phyloP scores from a whole-genome alignment of 2,888 invertebrate species.

The Ganaspis brasiliensis region DNA sequence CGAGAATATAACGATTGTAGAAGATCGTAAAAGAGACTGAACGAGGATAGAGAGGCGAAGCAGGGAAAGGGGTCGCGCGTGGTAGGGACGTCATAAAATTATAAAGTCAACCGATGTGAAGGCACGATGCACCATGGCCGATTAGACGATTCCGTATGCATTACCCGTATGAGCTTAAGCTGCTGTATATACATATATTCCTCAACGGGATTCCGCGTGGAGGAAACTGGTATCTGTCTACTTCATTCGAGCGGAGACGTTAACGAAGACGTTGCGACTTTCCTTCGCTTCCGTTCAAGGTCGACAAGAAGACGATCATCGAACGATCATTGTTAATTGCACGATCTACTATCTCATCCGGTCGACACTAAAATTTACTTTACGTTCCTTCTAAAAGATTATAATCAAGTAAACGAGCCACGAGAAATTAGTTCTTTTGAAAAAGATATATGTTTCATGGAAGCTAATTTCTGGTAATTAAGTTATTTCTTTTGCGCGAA shows the following conservation, averaged over 20 bases:
- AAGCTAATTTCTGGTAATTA: conserved; percentile 6
- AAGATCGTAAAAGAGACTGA: conserved; percentile 69
- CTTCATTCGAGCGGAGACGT: conserved; percentile 22
- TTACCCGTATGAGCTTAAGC: conserved; percentile 62
- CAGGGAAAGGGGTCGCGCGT: conserved; percentile 46
- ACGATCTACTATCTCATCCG: conserved; percentile 51
- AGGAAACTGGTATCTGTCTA: conserved; percentile 31
- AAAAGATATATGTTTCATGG: background rate
- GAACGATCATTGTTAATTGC: conserved; percentile 56
- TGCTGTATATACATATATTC: conserved; percentile 40
- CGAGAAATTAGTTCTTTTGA: conserved; percentile 10
- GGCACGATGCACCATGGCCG: conserved; percentile 65
- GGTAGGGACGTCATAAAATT: conserved; percentile 71
- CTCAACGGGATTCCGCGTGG: conserved; percentile 52
- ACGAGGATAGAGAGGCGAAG: conserved; percentile 54
- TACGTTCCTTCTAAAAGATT: conserved; percentile 48
- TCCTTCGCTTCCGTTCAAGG: conserved; percentile 45
- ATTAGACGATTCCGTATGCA: conserved; percentile 74
- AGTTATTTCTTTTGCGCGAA: background rate
- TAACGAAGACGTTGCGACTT: conserved; percentile 54
- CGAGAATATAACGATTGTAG: conserved; percentile 64
- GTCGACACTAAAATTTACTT: conserved; percentile 51
- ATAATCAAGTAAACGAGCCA: conserved; percentile 43
- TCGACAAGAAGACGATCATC: conserved; percentile 20
- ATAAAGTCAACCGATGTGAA: conserved; percentile 69